Evolutionary conservation across 2,113 vertebrate species (phyloP), one percentile per base, ranked within the genome.

Genomic region (Romanogobio albipinnatus): DNA sequence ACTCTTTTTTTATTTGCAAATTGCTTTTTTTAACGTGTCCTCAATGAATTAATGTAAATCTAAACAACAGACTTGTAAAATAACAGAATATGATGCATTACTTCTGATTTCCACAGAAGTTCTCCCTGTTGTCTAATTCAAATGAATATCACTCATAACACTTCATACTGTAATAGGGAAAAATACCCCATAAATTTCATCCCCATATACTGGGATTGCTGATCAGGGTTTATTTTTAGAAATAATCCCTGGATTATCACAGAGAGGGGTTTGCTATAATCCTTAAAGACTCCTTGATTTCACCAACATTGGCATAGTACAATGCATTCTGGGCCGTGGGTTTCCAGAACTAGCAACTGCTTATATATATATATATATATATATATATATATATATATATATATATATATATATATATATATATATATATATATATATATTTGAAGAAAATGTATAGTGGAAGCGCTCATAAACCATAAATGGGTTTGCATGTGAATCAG

Each of bases 171-270:
- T 29, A 47, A 53, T 68, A 59, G 14, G 29, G 71, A 58, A 76
- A 61, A 26, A 71, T 70, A 66, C 24, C 33, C 22, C 17, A 78
- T 73, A 22, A 70, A 6, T 45, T 75, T 58, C 45, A 76, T 77
- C 14, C 49, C 47, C 49, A 77, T 77, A 61, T 83, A 15, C 64
- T 36, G 19, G 36, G 10, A 36, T 77, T 81, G 84, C 77, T 81
- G 82, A 77, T 83, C 66, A 59, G 33, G 43, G 24, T 76, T 59
- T 88, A 89, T 89, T 87, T 87, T 89, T 89, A 88, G 86, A 87
- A 83, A 73, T 87, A 89, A 89, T 89, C 88, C 68, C 64, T 83
- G 51, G 86, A 89, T 89, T 87, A 89, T 79, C 75, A 87, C 61
- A 62, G 75, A 86, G 73, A 45, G 83, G 85, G 76, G 76, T 81